Base-by-base conservation (phyloP, 2,888 invertebrate species). In the Ornithoptera priamus region DNA sequence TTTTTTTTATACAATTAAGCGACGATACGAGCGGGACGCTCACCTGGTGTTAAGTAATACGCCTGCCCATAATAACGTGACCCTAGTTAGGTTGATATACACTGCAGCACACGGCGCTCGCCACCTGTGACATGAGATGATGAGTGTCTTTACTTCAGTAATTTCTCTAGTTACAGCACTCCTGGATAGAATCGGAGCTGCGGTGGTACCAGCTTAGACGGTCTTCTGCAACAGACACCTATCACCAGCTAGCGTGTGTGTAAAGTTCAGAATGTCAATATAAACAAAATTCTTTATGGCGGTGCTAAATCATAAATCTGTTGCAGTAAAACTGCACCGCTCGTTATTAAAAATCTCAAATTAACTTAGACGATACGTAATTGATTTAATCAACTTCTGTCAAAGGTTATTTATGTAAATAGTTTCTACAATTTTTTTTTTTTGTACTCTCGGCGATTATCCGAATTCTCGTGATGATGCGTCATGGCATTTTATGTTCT, bases 251-350 rank as follows among this genome's bases (percentile, higher is more conserved):
- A 63, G 65, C 65, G 30, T 56, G 56, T 39, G 22, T 8, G 18
- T 62, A 64, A 66, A 67, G 59, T 53, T 59, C 20, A 67, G 39
- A 57, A 58, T 50, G 57, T 69, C 65, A 61, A 65, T 24, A 18
- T 57, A 46, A 65, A 65, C 60, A 69, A 46, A 65, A 58, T 62
- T 53, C 4, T 64, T 70, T 70, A 70, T 64, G 39, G 60, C 24
- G 30, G 57, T 60, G 60, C 56, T 60, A 70, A 67, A 67, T 61
- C 60, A 61, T 64, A 42, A 67, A 67, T n/a, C 1, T 67, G 63
- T 63, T 67, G 64, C 63, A 64, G 50, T 46, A 58, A 61, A 56
- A 60, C 20, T 57, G 39, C 63, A 70, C 70, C 64, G 67, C 64
- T 57, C 2, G 67, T 70, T 61, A 67, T 36, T 63, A 60, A 67